These are phyloP conservation scores for Melipona quadrifasciata DNA, from an alignment of 1,140 invertebrate species.

Conservation along the genomic window DNA sequence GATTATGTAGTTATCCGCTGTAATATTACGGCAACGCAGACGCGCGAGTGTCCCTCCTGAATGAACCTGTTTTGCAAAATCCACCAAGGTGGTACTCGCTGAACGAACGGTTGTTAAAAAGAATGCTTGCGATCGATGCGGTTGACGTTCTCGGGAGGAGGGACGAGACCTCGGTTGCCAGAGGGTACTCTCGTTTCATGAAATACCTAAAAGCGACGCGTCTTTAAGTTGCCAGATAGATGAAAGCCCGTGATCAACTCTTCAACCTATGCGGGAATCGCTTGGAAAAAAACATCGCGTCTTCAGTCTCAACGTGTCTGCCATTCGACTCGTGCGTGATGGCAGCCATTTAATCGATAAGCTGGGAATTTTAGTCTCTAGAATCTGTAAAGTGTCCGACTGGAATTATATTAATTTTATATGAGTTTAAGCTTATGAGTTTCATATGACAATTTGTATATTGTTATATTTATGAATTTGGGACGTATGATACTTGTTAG, in stretches of 20 bases:
- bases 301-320: background rate
- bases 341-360: background rate
- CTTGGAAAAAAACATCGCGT: too few relatives aligned
- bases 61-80: too few relatives aligned
- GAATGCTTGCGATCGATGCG: too few relatives aligned
- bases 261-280: background rate
- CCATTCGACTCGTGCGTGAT: background rate
- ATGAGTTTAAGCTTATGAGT: too few relatives aligned
- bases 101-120: background rate
- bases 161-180: background rate
- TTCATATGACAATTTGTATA: too few relatives aligned
- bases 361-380: background rate
- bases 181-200: background rate
- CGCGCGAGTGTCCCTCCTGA: background rate
- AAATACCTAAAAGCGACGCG: constrained; percentile 16
- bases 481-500: background rate
- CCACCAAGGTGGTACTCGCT: too few relatives aligned
- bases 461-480: too few relatives aligned
- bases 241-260: constrained; percentile 8
- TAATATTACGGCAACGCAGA: background rate
- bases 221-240: background rate
- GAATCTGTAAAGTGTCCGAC: background rate
- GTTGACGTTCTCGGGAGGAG: background rate
- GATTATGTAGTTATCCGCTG: background rate
- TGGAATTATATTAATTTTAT: background rate